Base-by-base conservation (phyloP, 2,113 vertebrate genomes). In the Ceyx melanurus region DNA sequence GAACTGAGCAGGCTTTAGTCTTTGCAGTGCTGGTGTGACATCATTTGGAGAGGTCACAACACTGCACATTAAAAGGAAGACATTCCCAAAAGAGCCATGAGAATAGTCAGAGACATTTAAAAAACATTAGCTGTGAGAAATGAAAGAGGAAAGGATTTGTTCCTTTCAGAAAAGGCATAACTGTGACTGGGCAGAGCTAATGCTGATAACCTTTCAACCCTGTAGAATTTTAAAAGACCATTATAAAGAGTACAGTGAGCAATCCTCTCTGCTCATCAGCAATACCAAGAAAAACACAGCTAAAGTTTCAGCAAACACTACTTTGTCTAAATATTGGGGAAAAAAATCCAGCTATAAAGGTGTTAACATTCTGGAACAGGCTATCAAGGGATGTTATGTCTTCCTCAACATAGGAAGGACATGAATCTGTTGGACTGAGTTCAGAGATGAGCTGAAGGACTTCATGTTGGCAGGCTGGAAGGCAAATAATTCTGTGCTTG, bases 401-500 rank as follows among this genome's bases (percentile, higher is more conserved):
- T 86, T 82, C 31, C 31, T 22, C 22, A 48, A 18, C 29, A 33
- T 33, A 33, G n/a, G 43, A 67, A 67, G 43, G 21, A 48, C 65
- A 67, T 67, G 15, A 15, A 25, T 31, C 21, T 48, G 15, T 67
- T 67, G 31, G 65, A 33, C 20, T 46, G 29, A 67, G 64, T 67
- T 43, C 42, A 66, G 42, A 85, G 81, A 87, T 57, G 84, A 89
- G 66, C 45, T 87, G 77, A 94, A 92, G 74, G 84, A 87, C 93
- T 87, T 82, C 54, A 66, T 76, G 45, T 72, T 87, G 93, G 88
- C 58, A 85, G 75, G 45, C 78, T 62, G 51, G 71, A 89, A 94
- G 28, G 71, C 58, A 92, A 93, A 92, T 91, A 91, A 70, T 94
- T 94, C 78, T 91, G 84, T 91, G 45, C 67, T 37, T 82, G 75